phyloP scores from a whole-genome alignment of 2,888 invertebrate genomes.

The Troilus luridus region DNA sequence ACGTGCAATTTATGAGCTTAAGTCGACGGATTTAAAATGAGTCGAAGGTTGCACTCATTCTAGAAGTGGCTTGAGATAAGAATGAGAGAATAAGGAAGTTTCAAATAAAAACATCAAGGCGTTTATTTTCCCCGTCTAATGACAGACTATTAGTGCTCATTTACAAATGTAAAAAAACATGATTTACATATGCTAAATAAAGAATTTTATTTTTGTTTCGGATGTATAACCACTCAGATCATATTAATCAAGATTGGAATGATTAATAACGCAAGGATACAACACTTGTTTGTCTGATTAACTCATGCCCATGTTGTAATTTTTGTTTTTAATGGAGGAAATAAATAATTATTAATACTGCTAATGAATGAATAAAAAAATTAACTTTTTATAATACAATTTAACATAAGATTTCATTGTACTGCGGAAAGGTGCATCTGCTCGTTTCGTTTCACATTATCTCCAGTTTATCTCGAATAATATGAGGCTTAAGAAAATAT shows the following conservation, averaged over 20 bases:
- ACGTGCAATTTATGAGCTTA: not conserved
- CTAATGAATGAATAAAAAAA: not conserved
- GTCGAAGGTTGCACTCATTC: slow-evolving; percentile 21
- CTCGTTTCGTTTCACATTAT: not conserved
- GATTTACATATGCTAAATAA: slow-evolving; percentile 44
- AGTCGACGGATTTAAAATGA: not conserved
- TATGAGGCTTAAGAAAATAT: not conserved
- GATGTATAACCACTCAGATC: slow-evolving; percentile 25
- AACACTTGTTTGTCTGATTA: slow-evolving; percentile 18
- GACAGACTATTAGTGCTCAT: slow-evolving; percentile 38
- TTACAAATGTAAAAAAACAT: slow-evolving; percentile 34
- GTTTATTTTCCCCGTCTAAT: slow-evolving; percentile 32
- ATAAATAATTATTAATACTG: not conserved
- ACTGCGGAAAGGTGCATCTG: not conserved
- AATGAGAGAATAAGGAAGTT: slow-evolving; percentile 6
- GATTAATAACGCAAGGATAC: slow-evolving; percentile 18
- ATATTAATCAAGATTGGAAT: slow-evolving; percentile 41
- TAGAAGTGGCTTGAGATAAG: slow-evolving; percentile 19
- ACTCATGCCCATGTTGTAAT: not conserved
- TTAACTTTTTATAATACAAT: not conserved
- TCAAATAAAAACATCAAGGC: slow-evolving; percentile 3
- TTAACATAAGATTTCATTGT: not conserved
- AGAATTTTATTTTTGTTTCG: not conserved
- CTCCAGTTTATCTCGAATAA: not conserved
- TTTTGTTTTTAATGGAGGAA: not conserved